Percentiles rank a stretch among this genome's conserved stretches.
These are phyloP conservation scores for Drosophila nigromelanica DNA, from an alignment of 1,140 invertebrate species.

Conservation along the genomic window DNA sequence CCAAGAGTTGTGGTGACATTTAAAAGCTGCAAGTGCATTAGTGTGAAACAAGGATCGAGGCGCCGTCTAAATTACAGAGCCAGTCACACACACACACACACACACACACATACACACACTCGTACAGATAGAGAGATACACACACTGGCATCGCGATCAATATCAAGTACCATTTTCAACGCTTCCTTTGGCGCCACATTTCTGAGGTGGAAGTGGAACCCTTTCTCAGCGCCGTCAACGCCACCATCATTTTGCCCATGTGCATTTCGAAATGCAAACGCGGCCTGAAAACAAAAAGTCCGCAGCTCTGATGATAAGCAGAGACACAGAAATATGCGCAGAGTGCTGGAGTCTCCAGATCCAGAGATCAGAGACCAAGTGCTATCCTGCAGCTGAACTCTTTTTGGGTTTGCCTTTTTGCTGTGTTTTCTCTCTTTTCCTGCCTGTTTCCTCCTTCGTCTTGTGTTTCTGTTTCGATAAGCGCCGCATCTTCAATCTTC, in stretches of 20 bases:
- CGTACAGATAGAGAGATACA: conserved; percentile 1
- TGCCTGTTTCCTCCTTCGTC: not conserved
- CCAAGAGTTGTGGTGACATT: conserved; percentile 61
- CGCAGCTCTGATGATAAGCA: conserved; percentile 63
- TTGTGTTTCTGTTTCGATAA: conserved; percentile 64
- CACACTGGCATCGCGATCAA: conserved; percentile 56
- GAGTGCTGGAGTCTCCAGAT: conserved; percentile 28
- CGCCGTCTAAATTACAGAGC: conserved; percentile 81
- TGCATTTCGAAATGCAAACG: conserved; percentile 50
- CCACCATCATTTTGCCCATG: conserved; percentile 48
- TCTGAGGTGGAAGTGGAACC: conserved; percentile 52
- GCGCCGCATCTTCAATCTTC: conserved; percentile 83
- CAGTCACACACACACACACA: conserved; percentile 7
- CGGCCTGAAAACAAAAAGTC: conserved; percentile 56
- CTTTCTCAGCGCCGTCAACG: conserved; percentile 39
- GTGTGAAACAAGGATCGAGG: conserved; percentile 80
- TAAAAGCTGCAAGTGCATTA: conserved; percentile 82
- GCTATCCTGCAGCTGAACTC: conserved; percentile 64
- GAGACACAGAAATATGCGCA: conserved; percentile 62
- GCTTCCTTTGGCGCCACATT: conserved; percentile 80
- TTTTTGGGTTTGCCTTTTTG: conserved; percentile 50
- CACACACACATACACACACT: not conserved
- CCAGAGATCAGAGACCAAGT: conserved; percentile 20
- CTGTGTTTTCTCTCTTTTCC: conserved; percentile 24
- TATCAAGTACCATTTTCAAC: conserved; percentile 80